Evolutionary conservation across 2,797 vertebrate species (phyloP).

Genomic region (Orestias chungarensis): DNA sequence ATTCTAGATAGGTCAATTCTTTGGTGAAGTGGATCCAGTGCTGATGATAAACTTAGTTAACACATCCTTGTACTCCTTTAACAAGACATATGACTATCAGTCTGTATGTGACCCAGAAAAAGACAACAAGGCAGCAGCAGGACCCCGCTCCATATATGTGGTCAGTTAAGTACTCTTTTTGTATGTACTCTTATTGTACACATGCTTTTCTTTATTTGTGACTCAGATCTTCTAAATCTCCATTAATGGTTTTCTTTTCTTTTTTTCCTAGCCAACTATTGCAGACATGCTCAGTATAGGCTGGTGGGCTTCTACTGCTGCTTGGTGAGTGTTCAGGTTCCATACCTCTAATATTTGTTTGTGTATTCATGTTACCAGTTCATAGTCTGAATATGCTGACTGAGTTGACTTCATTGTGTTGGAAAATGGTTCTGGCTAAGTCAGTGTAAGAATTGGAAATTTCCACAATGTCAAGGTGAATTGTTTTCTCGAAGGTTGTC

Average conservation of each 20-base stretch:
- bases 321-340: slow-evolving; percentile 85
- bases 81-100: slow-evolving; percentile 98
- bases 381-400: slow-evolving; percentile 40
- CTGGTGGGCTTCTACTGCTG: slow-evolving; percentile 95
- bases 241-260: background rate
- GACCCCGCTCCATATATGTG: slow-evolving; percentile 88
- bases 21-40: slow-evolving; percentile 95
- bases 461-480: slow-evolving; percentile 43
- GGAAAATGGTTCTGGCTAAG: slow-evolving; percentile 18
- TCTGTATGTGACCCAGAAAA: slow-evolving; percentile 94
- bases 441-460: slow-evolving; percentile 40
- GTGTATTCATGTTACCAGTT: slow-evolving; percentile 14
- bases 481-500: slow-evolving; percentile 24
- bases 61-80: slow-evolving; percentile 91
- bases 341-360: slow-evolving; percentile 8
- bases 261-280: slow-evolving; percentile 86
- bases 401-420: slow-evolving; percentile 31
- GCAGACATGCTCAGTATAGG: slow-evolving; percentile 92
- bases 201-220: background rate
- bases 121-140: slow-evolving; percentile 91
- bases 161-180: slow-evolving; percentile 73
- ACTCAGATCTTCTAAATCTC: background rate
- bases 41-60: slow-evolving; percentile 94
- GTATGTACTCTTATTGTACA: background rate
- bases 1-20: slow-evolving; percentile 94